phyloP scores from a whole-genome alignment of 2,888 invertebrate species.

The Muscina levida region DNA sequence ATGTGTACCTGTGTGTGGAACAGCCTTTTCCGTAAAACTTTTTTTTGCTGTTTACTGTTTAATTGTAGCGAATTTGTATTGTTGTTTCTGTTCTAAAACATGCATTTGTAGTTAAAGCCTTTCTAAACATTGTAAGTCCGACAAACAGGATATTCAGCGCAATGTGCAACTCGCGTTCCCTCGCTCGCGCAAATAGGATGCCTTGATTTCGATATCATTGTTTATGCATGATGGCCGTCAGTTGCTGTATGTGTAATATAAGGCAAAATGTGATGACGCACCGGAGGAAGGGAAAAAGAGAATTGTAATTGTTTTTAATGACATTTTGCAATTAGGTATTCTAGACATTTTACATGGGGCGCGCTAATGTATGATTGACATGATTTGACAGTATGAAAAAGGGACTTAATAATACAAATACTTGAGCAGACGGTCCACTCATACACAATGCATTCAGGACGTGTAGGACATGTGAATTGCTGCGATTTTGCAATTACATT shows the following conservation, averaged over 20 bases:
- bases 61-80: constrained; percentile 34
- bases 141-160: neutral
- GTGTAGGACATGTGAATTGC: neutral
- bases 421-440: neutral
- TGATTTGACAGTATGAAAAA: constrained; percentile 61
- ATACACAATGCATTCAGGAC: constrained; percentile 18
- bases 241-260: constrained; percentile 24
- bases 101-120: constrained; percentile 28
- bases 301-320: constrained; percentile 64
- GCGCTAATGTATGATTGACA: constrained; percentile 65
- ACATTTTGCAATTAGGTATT: constrained; percentile 63
- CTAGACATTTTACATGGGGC: constrained; percentile 60
- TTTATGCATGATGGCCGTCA: constrained; percentile 62
- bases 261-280: constrained; percentile 5
- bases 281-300: neutral
- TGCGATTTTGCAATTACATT: neutral
- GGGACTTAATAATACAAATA: neutral
- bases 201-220: constrained; percentile 63
- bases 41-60: neutral
- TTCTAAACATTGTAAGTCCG: constrained; percentile 12
- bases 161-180: too few relatives aligned
- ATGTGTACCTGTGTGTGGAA: constrained; percentile 12
- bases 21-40: neutral
- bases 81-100: constrained; percentile 32
- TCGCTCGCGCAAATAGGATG: constrained; percentile 23